phyloP scores from a whole-genome alignment of 2,797 vertebrate species.

The Spondyliosoma cantharus region DNA sequence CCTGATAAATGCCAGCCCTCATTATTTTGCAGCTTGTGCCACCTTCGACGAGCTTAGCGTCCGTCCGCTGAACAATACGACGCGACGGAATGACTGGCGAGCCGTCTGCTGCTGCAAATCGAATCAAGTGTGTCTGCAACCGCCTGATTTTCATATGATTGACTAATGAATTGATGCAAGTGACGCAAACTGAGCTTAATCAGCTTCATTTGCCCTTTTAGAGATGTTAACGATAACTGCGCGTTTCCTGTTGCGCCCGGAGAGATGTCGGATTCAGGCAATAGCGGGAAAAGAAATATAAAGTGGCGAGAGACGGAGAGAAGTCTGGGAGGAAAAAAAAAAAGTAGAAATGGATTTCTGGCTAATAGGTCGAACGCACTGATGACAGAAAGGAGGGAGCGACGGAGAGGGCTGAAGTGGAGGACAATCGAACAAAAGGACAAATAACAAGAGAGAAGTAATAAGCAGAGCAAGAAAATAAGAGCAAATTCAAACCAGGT shows the following conservation, averaged over 20 bases:
- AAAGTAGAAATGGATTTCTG: constrained; percentile 8
- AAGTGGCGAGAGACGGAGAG: not conserved
- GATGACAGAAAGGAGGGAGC: constrained; percentile 17
- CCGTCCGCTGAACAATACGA: constrained; percentile 49
- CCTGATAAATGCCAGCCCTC: constrained; percentile 70
- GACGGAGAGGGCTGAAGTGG: not conserved
- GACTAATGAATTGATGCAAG: constrained; percentile 60
- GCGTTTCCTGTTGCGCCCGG: not conserved
- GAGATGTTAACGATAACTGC: constrained; percentile 40
- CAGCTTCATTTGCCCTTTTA: constrained; percentile 47
- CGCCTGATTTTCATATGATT: constrained; percentile 61
- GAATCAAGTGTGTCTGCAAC: constrained; percentile 63
- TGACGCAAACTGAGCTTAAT: constrained; percentile 48
- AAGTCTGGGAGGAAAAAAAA: not conserved
- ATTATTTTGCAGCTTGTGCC: constrained; percentile 51
- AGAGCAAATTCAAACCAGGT: constrained; percentile 37
- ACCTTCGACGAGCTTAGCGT: constrained; percentile 63
- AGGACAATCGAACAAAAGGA: constrained; percentile 36
- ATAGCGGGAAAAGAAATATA: not conserved
- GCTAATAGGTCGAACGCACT: not conserved
- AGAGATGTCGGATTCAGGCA: not conserved
- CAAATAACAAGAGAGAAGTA: constrained; percentile 33
- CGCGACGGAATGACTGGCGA: constrained; percentile 47
- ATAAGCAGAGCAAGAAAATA: constrained; percentile 13
- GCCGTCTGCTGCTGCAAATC: constrained; percentile 55